phyloP scores from a whole-genome alignment of 2,797 vertebrate genomes.

The Enteromius fasciolatus region DNA sequence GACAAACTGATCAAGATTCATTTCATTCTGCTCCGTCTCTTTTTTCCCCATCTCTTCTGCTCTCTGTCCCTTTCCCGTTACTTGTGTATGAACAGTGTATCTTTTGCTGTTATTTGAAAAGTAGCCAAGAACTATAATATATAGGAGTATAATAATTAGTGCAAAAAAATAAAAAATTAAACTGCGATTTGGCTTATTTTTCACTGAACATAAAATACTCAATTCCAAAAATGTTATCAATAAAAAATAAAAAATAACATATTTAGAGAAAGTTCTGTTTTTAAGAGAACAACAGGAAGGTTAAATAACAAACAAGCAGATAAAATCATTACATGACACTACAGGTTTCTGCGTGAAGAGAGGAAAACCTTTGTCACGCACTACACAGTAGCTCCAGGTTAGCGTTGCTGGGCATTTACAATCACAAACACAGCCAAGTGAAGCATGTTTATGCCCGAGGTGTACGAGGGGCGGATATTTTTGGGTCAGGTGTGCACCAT shows the following conservation, averaged over 20 bases:
- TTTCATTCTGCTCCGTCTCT: background rate
- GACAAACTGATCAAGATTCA: conserved; percentile 10
- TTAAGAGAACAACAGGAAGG: background rate
- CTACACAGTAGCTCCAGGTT: conserved; percentile 15
- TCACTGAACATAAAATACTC: background rate
- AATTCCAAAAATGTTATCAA: background rate
- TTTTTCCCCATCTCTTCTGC: background rate
- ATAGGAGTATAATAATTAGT: background rate
- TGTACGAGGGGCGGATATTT: background rate
- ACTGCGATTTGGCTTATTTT: background rate
- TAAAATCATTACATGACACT: conserved; percentile 36
- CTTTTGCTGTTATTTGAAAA: background rate
- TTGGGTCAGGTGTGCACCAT: conserved; percentile 35
- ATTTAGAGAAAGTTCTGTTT: background rate
- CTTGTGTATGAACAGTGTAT: background rate
- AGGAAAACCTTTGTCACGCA: conserved; percentile 19
- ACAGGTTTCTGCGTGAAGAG: conserved; percentile 9
- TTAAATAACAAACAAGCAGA: background rate
- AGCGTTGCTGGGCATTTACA: conserved; percentile 35
- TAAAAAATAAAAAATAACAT: too few species aligned
- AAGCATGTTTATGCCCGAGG: conserved; percentile 35
- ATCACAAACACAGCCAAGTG: conserved; percentile 22
- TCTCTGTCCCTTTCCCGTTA: background rate
- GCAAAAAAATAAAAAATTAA: too few species aligned
- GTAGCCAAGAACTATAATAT: too few species aligned